Base-by-base conservation (phyloP, 2,113 vertebrate genomes). In the Pica pica region DNA sequence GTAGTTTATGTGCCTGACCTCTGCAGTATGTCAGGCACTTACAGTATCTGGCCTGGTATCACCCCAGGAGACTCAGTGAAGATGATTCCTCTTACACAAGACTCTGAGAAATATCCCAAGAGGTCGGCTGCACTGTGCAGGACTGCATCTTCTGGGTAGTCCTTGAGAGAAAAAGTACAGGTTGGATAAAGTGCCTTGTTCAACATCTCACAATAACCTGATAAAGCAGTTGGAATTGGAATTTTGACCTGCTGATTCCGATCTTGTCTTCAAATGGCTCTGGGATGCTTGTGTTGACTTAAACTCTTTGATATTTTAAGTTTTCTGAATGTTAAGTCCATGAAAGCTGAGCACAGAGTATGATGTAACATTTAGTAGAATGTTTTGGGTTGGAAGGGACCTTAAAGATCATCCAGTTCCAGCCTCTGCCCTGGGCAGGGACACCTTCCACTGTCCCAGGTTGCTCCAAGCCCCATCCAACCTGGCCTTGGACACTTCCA, bases 1-100 rank as follows among this genome's bases (percentile, higher is more conserved):
- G 80, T 92, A 73, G 87, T 96, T 96, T 83, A 64, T 64, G 68
- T 83, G n/a, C 80, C 89, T 95, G 96, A 95, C 95, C 95, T 95
- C 91, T 81, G 21, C 37, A 96, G 91, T 50, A 94, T 92, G 90
- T 77, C n/a, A 86, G 93, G 89, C 86, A 84, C 91, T 90, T 71
- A 7, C 4, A 67, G 60, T 28, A 18, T 89, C 90, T 94, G 83
- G 21, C 86, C 86, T 92, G 68, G 13, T 93, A 15, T 5, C 73
- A 78, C 76, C 73, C 47, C 68, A 80, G 69, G 73, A 85, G 46
- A 16, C 52, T 57, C 6, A 0, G 57, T 41, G 82, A 55, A 59
- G 79, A 90, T 90, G 87, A 82, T 59, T 95, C 71, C 75, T 87
- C 68, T 94, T 83, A 83, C 76, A 77, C 1, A 0, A 81, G 92